A percentile compares a stretch with the other conserved stretches of the same genome.
Evolutionary conservation across 2,888 invertebrate species (phyloP).

Genomic region (Caenorhabditis panamensis): DNA sequence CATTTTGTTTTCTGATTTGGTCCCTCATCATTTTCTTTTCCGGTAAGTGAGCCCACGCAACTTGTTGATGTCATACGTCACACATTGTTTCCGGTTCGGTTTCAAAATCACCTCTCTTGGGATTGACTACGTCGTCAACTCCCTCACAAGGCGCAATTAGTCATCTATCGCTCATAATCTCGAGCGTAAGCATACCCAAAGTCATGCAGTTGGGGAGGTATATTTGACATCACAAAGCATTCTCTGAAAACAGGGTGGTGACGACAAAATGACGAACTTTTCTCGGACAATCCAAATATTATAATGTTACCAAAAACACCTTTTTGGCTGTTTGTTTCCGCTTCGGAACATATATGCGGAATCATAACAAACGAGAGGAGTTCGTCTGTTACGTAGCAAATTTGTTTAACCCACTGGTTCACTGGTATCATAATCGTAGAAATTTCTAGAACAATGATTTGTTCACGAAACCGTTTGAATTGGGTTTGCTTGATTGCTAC

Average conservation of each 20-base stretch:
- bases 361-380: slow-evolving; percentile 18
- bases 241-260: neutral
- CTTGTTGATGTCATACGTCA: neutral
- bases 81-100: neutral
- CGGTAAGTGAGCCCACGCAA: slow-evolving; percentile 2
- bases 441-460: neutral
- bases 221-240: neutral
- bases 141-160: neutral
- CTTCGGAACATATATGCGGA: neutral
- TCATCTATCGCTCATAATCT: neutral
- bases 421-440: neutral
- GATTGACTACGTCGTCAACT: neutral
- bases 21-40: neutral
- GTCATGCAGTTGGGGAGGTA: too few species aligned
- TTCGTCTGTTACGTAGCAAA: neutral
- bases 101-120: neutral
- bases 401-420: neutral
- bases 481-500: neutral
- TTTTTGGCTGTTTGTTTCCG: slow-evolving; percentile 5
- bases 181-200: neutral
- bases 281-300: neutral
- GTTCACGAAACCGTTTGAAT: neutral
- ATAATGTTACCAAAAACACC: neutral
- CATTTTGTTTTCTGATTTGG: too few species aligned
- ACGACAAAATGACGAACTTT: neutral